These are phyloP conservation scores for Elymnias hypermnestra DNA, from an alignment of 1,140 invertebrate species.

Conservation along the genomic window DNA sequence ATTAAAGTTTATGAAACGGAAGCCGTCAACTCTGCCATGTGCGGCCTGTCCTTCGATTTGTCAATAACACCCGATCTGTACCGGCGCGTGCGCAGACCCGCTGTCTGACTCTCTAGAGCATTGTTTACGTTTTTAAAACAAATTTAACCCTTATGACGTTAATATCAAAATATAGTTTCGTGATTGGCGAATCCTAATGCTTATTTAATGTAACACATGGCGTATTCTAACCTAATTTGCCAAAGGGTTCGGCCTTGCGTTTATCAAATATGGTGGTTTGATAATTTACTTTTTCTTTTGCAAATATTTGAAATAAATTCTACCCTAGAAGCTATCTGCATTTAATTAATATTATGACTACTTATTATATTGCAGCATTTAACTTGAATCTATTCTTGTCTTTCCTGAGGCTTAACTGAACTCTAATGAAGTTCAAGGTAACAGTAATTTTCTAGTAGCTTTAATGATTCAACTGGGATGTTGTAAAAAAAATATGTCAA, in stretches of 20 bases:
- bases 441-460: too few species aligned
- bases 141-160: conserved; percentile 26
- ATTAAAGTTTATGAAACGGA: conserved; percentile 73
- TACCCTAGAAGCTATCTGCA: too few species aligned
- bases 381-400: too few species aligned
- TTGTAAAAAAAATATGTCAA: too few species aligned
- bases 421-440: too few species aligned
- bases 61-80: conserved; percentile 45
- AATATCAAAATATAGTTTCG: conserved; percentile 20
- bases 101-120: conserved; percentile 21
- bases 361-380: too few species aligned
- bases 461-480: too few species aligned
- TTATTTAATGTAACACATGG: conserved; percentile 21
- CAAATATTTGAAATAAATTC: too few species aligned
- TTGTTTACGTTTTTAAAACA: conserved; percentile 11
- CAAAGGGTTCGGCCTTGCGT: neutral
- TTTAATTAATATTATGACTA: too few species aligned
- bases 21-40: conserved; percentile 56
- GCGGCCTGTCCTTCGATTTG: conserved; percentile 55
- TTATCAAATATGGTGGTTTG: too few species aligned
- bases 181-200: conserved; percentile 16
- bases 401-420: too few species aligned
- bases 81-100: conserved; percentile 56
- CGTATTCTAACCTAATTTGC: neutral
- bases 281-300: too few species aligned